phyloP scores from a whole-genome alignment of 92 coral and sea anemone genomes.

The Metridium senile region DNA sequence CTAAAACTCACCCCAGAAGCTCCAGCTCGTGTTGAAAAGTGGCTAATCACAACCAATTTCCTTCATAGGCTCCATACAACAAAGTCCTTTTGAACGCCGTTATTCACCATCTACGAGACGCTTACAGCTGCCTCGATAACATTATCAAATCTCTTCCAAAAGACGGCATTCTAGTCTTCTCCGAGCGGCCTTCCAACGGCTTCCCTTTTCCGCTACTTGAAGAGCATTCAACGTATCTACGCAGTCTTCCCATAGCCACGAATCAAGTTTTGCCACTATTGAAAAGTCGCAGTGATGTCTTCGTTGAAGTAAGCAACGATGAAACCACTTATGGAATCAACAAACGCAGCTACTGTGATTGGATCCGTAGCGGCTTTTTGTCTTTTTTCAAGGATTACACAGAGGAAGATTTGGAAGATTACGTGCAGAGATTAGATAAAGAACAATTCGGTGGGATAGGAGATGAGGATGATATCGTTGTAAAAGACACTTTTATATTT shows the following conservation, averaged over 20 bases:
- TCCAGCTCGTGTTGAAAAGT: too few species aligned
- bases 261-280: neutral
- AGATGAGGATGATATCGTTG: neutral
- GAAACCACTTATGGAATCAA: neutral
- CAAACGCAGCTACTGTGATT: neutral
- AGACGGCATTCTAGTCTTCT: neutral
- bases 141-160: neutral
- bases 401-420: neutral
- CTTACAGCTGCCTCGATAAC: neutral
- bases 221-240: neutral
- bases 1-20: neutral
- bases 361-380: neutral
- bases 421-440: neutral
- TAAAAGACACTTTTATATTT: neutral
- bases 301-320: neutral
- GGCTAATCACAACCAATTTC: too few species aligned
- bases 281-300: neutral
- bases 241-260: neutral
- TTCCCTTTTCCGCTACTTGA: neutral
- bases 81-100: neutral
- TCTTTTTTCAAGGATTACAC: neutral
- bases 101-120: neutral
- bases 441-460: neutral
- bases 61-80: neutral
- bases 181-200: neutral